Conservation (phyloP, 1,140 invertebrate genomes). For the Riptortus pedestris region DNA sequence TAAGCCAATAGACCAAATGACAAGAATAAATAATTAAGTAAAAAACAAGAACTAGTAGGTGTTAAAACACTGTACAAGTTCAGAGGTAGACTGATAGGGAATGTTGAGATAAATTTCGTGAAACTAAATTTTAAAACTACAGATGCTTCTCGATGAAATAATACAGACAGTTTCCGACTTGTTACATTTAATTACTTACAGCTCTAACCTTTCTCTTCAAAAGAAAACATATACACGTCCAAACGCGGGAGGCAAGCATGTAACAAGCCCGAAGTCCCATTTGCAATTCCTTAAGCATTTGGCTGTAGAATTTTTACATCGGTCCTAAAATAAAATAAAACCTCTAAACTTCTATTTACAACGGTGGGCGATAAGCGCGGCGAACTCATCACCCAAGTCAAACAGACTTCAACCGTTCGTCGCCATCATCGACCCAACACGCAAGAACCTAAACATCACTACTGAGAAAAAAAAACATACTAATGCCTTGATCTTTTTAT, state of each 20-base stretch:
- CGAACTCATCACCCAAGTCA: not conserved
- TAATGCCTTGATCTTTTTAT: not conserved
- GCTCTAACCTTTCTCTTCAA: conserved; percentile 89
- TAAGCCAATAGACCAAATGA: too few species aligned
- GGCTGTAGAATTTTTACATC: conserved; percentile 17
- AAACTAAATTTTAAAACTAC: too few species aligned
- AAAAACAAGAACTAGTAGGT: too few species aligned
- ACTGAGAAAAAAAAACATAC: not conserved
- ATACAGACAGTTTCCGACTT: not conserved
- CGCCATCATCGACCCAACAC: conserved; percentile 8
- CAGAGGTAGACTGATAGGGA: too few species aligned
- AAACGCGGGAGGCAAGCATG: conserved; percentile 88
- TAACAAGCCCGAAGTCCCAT: conserved; percentile 93
- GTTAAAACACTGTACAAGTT: too few species aligned
- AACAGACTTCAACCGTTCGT: conserved; percentile 10
- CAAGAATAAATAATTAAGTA: too few species aligned
- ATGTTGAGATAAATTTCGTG: too few species aligned
- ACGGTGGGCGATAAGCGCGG: not conserved
- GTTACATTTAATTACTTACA: conserved; percentile 56
- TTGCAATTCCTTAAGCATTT: conserved; percentile 92
- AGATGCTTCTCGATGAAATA: too few species aligned
- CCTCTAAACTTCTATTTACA: not conserved
- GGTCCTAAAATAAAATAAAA: not conserved
- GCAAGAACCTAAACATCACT: not conserved
- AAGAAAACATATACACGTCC: conserved; percentile 95